Percentiles rank a stretch among this genome's conserved stretches.
phyloP scores from a whole-genome alignment of 2,888 invertebrate species.

The Timandra comae region DNA sequence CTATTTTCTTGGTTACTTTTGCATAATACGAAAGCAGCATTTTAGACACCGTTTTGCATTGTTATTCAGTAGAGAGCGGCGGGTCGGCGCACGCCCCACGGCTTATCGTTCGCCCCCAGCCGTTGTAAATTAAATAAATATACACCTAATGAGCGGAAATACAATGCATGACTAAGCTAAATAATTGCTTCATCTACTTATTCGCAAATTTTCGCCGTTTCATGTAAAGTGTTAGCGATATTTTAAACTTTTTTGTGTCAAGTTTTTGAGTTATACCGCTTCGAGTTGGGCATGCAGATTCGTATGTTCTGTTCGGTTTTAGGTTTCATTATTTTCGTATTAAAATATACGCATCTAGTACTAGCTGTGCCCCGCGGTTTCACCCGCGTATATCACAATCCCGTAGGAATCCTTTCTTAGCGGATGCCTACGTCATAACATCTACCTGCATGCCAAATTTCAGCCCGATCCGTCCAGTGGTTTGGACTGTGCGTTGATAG shows the following conservation, averaged over 20 bases:
- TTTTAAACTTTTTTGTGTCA: conserved; percentile 1
- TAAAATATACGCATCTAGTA: no score
- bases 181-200: conserved; percentile 66
- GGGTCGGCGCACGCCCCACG: conserved; percentile 63
- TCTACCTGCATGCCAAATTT: no score
- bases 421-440: no score
- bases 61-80: conserved; percentile 69
- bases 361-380: no score
- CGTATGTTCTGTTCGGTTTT: no score
- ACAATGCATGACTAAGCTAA: conserved; percentile 70
- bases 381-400: no score
- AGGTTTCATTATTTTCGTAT: no score
- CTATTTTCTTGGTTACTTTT: conserved; percentile 31
- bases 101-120: conserved; percentile 72
- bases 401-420: no score
- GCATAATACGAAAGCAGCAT: conserved; percentile 47
- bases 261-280: not conserved
- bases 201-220: conserved; percentile 29
- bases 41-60: conserved; percentile 62
- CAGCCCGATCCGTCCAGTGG: no score
- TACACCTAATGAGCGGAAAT: conserved; percentile 75
- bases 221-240: conserved; percentile 12
- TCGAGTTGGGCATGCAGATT: no score
- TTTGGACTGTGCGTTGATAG: no score
- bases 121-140: conserved; percentile 76